Evolutionary conservation across 2,888 invertebrate genomes (phyloP), one percentile per base, ranked within the genome.

Genomic region (Argynnis bischoffii): DNA sequence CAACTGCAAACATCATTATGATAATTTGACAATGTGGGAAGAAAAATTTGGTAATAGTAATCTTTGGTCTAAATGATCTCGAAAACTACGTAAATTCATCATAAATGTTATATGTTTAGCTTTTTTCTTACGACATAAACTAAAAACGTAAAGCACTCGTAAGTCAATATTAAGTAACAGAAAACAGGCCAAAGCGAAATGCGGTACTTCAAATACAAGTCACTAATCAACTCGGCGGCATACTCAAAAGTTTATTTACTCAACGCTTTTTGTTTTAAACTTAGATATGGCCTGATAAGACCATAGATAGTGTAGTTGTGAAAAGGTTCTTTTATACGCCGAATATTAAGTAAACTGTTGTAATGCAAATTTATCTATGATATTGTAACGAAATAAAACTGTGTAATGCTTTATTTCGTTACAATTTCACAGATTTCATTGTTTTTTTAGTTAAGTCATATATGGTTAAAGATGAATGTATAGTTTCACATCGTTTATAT

Each of bases 81-180:
- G 35, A 1, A 8, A 35, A 8, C 8, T 8, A 8, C 35, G 1
- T 6, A 8, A 35, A 35, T 6, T 35, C 35, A 35, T 35, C 35
- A 8, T 47, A 57, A 47, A 46, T 47, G 18, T 21, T n/a, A 21
- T 6, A 57, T 8, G 18, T 57, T 21, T n/a, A 21, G 26, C 18
- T 18, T 4, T 13, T 57, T 21, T 59, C 47, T 59, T 59, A 47
- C 47, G n/a, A 59, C 47, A 47, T n/a, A 59, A 4, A 56, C 41
- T 14, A 18, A 56, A 56, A 41, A 35, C 46, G 21, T 57, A 47
- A n/a, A 41, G 35, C 2, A 18, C 18, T 18, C 18, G 18, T 41
- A 11, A 41, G 26, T 26, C 57, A 59, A 59, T 47, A 59, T 47
- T 59, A 48, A 59, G 47, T 59, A 59, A 59, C 47, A 26, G 6